Evolutionary conservation across 2,113 vertebrate genomes (phyloP).

Genomic region (Oceanites oceanicus): DNA sequence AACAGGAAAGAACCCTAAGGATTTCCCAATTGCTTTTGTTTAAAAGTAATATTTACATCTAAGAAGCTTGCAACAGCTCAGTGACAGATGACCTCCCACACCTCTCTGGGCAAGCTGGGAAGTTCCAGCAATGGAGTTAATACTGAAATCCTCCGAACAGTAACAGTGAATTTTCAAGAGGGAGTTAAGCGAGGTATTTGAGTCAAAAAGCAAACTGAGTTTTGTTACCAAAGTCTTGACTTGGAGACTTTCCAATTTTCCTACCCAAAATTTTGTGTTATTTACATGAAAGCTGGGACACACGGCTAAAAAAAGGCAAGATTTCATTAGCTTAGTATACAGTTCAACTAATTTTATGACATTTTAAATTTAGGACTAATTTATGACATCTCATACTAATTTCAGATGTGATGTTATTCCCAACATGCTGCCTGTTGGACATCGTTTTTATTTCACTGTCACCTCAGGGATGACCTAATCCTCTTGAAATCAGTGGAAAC

Average conservation of each 20-base stretch:
- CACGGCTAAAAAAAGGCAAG: background rate
- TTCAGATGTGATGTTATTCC: background rate
- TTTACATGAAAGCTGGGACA: background rate
- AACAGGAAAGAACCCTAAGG: background rate
- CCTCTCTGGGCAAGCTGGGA: background rate
- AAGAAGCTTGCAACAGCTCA: background rate
- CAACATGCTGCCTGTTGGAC: background rate
- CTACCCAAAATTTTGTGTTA: background rate
- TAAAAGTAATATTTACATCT: background rate
- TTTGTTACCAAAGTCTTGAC: background rate
- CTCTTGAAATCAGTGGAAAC: background rate
- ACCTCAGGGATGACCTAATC: conserved; percentile 3
- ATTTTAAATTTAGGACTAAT: background rate
- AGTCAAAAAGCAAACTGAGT: background rate
- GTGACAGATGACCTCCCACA: background rate
- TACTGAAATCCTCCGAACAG: background rate
- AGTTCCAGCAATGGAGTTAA: background rate
- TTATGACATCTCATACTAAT: background rate
- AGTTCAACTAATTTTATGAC: background rate
- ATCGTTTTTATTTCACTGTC: background rate
- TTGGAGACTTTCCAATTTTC: background rate
- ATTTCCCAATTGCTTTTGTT: background rate
- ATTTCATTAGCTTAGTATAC: background rate
- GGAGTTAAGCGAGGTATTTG: background rate
- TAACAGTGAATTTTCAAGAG: background rate